Conservation (phyloP, 2,113 vertebrate species). For the Nibea albiflora region DNA sequence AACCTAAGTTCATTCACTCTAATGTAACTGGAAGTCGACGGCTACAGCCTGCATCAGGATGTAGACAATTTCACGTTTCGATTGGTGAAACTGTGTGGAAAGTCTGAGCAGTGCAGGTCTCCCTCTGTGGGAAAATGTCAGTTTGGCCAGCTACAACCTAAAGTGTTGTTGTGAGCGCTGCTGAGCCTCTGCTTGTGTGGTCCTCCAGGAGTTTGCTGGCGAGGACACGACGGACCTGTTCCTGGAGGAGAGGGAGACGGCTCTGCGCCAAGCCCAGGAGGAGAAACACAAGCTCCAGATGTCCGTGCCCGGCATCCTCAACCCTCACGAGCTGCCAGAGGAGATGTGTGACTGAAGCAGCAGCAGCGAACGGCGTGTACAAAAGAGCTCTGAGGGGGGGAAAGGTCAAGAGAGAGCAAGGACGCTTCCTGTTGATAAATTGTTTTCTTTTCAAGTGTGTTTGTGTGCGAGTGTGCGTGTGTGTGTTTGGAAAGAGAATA, state of each 20-base stretch:
- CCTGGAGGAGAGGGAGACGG: slow-evolving; percentile 94
- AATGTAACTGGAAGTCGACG: background rate
- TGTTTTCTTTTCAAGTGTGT: slow-evolving; percentile 56
- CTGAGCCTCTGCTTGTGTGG: slow-evolving; percentile 26
- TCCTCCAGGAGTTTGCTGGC: slow-evolving; percentile 92
- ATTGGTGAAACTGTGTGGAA: background rate
- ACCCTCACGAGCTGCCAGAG: slow-evolving; percentile 98
- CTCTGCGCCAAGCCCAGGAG: slow-evolving; percentile 95
- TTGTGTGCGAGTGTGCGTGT: slow-evolving; percentile 36
- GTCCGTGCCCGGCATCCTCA: slow-evolving; percentile 97
- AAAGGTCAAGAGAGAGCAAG: slow-evolving; percentile 67
- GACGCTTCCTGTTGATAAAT: slow-evolving; percentile 75
- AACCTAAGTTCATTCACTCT: too few species aligned
- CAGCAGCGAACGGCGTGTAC: background rate
- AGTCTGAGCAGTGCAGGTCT: background rate
- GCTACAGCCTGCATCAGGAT: background rate
- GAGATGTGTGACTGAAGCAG: slow-evolving; percentile 94
- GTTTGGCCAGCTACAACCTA: background rate
- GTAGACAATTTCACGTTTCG: background rate
- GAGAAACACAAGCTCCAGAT: slow-evolving; percentile 98
- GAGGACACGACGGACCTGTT: slow-evolving; percentile 97
- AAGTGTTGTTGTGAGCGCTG: background rate
- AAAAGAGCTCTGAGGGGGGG: slow-evolving; percentile 31
- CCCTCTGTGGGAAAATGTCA: background rate
- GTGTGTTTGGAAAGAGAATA: slow-evolving; percentile 45